Conservation (phyloP, 2,888 invertebrate species). For the Stictocephala bisonia region DNA sequence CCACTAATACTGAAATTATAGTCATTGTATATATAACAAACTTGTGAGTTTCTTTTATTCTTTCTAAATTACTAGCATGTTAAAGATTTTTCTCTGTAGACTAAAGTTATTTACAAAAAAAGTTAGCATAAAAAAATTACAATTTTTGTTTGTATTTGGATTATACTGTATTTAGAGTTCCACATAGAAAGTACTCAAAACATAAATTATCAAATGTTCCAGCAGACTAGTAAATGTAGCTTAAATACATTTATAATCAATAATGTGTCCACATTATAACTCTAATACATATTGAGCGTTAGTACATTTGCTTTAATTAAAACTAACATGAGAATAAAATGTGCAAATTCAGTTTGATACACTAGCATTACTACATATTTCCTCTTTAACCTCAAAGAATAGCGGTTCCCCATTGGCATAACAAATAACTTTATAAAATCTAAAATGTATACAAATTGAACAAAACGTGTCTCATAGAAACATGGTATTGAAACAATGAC, state of each 20-base stretch:
- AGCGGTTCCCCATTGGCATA: constrained; percentile 6
- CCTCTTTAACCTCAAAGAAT: constrained; percentile 15
- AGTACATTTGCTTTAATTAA: constrained; percentile 29
- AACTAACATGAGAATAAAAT: constrained; percentile 25
- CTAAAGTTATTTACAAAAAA: too few relatives aligned
- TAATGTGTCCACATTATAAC: constrained; percentile 20
- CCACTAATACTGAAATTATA: too few relatives aligned
- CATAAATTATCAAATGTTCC: too few relatives aligned
- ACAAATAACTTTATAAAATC: constrained; percentile 37
- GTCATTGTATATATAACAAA: too few relatives aligned
- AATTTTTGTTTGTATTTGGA: too few relatives aligned
- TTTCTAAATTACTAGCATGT: too few relatives aligned
- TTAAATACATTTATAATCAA: constrained; percentile 18
- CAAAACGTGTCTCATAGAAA: constrained; percentile 9
- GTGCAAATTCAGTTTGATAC: constrained; percentile 21
- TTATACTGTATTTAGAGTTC: too few relatives aligned
- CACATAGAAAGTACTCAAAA: too few relatives aligned
- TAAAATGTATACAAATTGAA: constrained; percentile 26
- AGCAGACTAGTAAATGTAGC: too few relatives aligned
- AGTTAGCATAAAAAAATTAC: too few relatives aligned
- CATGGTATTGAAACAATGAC: constrained; percentile 23
- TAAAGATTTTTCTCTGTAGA: too few relatives aligned
- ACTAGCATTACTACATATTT: constrained; percentile 27
- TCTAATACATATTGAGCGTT: constrained; percentile 41
- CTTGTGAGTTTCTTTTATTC: too few relatives aligned